Conservation (phyloP, 2,888 invertebrate genomes). For the Agapostemon virescens region DNA sequence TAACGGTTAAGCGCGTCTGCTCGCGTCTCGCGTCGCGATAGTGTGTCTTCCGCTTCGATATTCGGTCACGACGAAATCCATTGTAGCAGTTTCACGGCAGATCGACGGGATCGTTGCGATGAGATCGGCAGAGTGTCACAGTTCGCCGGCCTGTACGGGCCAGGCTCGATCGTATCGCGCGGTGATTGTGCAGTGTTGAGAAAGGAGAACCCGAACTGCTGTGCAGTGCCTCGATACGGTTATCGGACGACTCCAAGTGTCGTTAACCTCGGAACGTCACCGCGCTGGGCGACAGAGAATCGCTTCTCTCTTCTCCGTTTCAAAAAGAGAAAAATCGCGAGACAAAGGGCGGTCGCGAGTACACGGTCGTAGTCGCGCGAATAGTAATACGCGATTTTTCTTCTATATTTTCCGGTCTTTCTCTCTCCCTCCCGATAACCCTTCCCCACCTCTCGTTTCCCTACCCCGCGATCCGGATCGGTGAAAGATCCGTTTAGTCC, state of each 20-base stretch:
- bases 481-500: neutral
- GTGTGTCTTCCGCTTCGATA: too few relatives aligned
- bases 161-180: slow-evolving; percentile 30
- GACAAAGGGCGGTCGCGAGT: too few relatives aligned
- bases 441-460: too few relatives aligned
- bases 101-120: slow-evolving; percentile 21
- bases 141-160: slow-evolving; percentile 29
- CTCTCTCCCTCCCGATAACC: neutral
- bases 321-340: neutral
- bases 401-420: too few relatives aligned
- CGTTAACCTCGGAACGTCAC: slow-evolving; percentile 36
- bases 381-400: too few relatives aligned
- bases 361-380: neutral
- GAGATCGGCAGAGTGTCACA: slow-evolving; percentile 25
- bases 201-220: neutral
- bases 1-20: slow-evolving; percentile 8
- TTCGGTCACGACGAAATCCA: neutral
- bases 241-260: slow-evolving; percentile 25
- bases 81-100: neutral
- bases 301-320: neutral
- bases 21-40: slow-evolving; percentile 4
- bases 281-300: neutral
- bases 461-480: neutral
- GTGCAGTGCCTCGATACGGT: neutral
- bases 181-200: neutral